Base-by-base conservation (phyloP, 1,140 invertebrate species). In the Eulimnadia texana region DNA sequence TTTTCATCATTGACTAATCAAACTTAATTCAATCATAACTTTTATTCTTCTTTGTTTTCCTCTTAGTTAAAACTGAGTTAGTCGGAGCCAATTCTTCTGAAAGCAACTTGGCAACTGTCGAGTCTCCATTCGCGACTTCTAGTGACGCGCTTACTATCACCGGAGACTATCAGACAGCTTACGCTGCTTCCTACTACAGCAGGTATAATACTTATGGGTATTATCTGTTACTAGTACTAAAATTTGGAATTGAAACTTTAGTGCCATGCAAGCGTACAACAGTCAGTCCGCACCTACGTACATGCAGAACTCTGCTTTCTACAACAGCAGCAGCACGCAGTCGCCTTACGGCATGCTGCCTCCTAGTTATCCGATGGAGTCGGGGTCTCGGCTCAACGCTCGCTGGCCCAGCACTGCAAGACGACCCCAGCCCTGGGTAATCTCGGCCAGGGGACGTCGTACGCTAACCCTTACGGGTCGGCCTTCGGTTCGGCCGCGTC, bases 391-490 rank as follows among this genome's bases (percentile, higher is more conserved):
- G 20, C 24, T 62, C 23, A 54, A 51, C 23, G 63, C 52, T 13
- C 24, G 57, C 24, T 53, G 54, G n/a, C 51, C 60, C 53, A 52
- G 62, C 61, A 55, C 58, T 52, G 62, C 61, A 53, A 61, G 62
- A 54, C 63, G 67, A 58, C 28, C 9, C 29, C 47, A 29, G 20
- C 23, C 23, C 20, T 22, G 20, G 51, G 58, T 56, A 59, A 57
- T 58, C 58, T 64, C 63, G 13, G 23, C 25, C 55, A 58, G 16
- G 33, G 33, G 29, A 67, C 68, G 19, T 64, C 71, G 11, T 70
- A 71, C 22, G 56, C 71, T 23, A 70, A 68, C 64, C 65, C 71
- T 58, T 70, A 71, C 59, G 66, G 68, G 52, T 66, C 65, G 49
- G 55, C 64, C 11, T 67, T 66, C 52, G 60, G 55, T 16, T 50